Conservation (phyloP, 92 coral and sea anemone species). For the Actinernus sp. region DNA sequence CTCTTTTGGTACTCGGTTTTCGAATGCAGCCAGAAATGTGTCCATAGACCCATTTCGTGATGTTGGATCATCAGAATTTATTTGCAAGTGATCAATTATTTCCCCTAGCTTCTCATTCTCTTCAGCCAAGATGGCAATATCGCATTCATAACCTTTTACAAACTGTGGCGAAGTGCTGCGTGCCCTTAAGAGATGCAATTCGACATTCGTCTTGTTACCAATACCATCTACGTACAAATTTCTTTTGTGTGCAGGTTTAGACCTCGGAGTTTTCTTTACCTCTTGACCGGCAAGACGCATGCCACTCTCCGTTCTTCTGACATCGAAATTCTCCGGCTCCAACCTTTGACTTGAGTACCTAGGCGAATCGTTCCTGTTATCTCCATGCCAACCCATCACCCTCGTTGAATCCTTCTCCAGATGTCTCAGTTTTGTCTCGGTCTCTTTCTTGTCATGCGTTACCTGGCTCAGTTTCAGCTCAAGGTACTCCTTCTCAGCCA, state of each 20-base stretch:
- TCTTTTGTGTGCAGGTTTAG: neutral
- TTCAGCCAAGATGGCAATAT: constrained; percentile 77
- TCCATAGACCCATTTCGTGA: constrained; percentile 53
- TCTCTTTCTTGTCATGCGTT: constrained; percentile 66
- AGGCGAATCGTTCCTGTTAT: constrained; percentile 15
- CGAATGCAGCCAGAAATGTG: constrained; percentile 66
- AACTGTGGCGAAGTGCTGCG: constrained; percentile 41
- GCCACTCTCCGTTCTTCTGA: too few species aligned
- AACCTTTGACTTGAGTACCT: neutral
- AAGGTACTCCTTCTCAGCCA: constrained; percentile 72
- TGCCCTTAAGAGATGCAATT: constrained; percentile 8
- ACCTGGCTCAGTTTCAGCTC: constrained; percentile 59
- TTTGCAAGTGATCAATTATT: constrained; percentile 76
- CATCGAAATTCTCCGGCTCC: too few species aligned
- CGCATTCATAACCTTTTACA: constrained; percentile 68
- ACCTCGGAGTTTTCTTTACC: neutral
- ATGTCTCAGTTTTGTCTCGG: constrained; percentile 61
- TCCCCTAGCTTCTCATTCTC: constrained; percentile 89
- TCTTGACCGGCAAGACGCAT: neutral
- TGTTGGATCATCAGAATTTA: constrained; percentile 30
- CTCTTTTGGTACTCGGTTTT: constrained; percentile 76
- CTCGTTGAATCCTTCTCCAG: constrained; percentile 64
- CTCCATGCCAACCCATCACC: constrained; percentile 26
- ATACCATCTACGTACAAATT: neutral
- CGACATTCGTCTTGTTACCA: neutral